phyloP scores from a whole-genome alignment of 2,797 vertebrate species.

The Falco biarmicus region DNA sequence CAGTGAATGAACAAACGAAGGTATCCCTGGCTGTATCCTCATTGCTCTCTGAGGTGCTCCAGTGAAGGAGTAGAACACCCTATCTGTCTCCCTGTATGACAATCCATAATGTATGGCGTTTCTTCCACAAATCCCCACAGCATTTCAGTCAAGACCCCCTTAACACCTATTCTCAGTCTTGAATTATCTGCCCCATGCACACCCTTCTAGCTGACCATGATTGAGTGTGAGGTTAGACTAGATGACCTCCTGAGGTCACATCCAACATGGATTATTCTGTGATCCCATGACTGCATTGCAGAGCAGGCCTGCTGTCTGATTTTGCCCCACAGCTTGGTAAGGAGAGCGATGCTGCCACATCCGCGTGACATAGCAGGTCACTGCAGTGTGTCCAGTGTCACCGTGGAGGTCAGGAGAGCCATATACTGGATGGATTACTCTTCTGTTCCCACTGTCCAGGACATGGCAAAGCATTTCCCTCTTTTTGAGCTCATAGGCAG shows the following conservation, averaged over 20 bases:
- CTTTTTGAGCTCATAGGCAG: not conserved
- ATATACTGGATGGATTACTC: not conserved
- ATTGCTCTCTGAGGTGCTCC: not conserved
- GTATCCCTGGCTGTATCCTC: not conserved
- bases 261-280: not conserved
- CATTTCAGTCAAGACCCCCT: not conserved
- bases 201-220: not conserved
- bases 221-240: not conserved
- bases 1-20: not conserved
- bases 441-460: not conserved
- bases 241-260: not conserved
- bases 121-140: not conserved
- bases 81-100: not conserved
- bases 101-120: not conserved
- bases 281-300: not conserved
- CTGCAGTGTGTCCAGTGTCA: not conserved
- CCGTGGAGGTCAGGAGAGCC: not conserved
- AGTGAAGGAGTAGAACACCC: not conserved
- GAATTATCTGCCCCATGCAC: not conserved
- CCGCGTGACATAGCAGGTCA: not conserved
- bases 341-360: not conserved
- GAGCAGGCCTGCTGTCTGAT: not conserved
- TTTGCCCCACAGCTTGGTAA: not conserved
- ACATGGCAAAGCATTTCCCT: not conserved
- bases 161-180: not conserved